A percentile compares a stretch with the other conserved stretches of the same genome.
phyloP scores from a whole-genome alignment of 2,113 vertebrate species.

The Tragelaphus buxtoni region DNA sequence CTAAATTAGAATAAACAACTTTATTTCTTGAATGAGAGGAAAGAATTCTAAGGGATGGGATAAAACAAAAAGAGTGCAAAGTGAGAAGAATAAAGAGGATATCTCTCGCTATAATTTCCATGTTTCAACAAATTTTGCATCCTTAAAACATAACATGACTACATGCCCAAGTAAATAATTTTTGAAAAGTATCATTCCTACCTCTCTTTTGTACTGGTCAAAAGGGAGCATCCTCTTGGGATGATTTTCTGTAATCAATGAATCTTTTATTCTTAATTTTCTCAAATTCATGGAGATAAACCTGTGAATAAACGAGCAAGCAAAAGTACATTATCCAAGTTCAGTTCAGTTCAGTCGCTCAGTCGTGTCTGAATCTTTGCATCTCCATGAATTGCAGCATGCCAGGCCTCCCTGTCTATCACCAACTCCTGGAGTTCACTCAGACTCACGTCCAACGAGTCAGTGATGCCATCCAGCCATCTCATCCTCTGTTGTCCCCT shows the following conservation, averaged over 20 bases:
- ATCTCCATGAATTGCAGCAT: too few species aligned
- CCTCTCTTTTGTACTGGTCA: background rate
- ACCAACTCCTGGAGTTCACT: too few species aligned
- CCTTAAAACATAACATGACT: background rate
- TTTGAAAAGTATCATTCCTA: background rate
- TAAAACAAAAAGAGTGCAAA: background rate
- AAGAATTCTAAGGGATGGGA: background rate
- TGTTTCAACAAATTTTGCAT: background rate
- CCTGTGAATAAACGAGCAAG: background rate
- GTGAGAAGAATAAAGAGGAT: background rate
- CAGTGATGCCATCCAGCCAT: too few species aligned
- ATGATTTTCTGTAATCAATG: background rate
- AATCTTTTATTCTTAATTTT: background rate
- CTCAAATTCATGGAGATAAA: background rate
- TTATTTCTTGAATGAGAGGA: slow-evolving; percentile 1
- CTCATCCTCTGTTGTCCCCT: too few species aligned
- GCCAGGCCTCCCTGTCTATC: too few species aligned
- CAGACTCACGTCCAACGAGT: too few species aligned
- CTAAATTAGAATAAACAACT: slow-evolving; percentile 39
- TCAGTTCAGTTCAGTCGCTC: too few species aligned
- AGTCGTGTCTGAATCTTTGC: too few species aligned
- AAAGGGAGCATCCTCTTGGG: background rate
- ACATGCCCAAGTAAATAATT: slow-evolving; percentile 48
- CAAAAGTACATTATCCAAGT: background rate
- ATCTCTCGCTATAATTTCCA: background rate